phyloP scores from a whole-genome alignment of 1,140 invertebrate species.

The Aphis gossypii region DNA sequence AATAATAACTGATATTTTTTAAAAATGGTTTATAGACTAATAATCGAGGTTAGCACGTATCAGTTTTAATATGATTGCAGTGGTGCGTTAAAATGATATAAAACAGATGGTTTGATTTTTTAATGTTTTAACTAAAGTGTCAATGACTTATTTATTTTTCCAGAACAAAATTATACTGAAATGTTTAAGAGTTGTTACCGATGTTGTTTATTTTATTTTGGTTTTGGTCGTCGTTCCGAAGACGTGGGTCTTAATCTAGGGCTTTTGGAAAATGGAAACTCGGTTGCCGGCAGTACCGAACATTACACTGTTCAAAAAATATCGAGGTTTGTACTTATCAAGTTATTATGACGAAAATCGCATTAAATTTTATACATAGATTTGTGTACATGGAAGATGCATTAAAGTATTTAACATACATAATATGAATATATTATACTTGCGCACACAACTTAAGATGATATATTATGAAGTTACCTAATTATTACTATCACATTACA shows the following conservation, averaged over 20 bases:
- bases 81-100: neutral
- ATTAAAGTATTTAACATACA: no score
- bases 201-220: constrained; percentile 56
- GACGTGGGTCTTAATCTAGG: constrained; percentile 44
- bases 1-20: neutral
- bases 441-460: neutral
- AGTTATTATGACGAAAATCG: neutral
- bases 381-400: neutral
- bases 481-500: neutral
- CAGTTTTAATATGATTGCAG: neutral
- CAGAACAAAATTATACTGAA: neutral
- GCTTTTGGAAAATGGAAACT: neutral
- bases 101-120: constrained; percentile 15
- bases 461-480: neutral
- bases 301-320: constrained; percentile 57
- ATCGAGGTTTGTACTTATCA: constrained; percentile 44
- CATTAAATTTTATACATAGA: neutral
- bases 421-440: neutral
- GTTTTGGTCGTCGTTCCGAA: constrained; percentile 44
- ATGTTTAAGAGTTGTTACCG: constrained; percentile 57
- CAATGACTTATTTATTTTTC: neutral
- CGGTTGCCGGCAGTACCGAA: constrained; percentile 35
- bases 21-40: neutral
- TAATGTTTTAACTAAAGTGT: neutral
- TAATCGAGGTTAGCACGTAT: neutral